Conservation (phyloP, 2,797 vertebrate genomes). For the Pygocentrus nattereri region DNA sequence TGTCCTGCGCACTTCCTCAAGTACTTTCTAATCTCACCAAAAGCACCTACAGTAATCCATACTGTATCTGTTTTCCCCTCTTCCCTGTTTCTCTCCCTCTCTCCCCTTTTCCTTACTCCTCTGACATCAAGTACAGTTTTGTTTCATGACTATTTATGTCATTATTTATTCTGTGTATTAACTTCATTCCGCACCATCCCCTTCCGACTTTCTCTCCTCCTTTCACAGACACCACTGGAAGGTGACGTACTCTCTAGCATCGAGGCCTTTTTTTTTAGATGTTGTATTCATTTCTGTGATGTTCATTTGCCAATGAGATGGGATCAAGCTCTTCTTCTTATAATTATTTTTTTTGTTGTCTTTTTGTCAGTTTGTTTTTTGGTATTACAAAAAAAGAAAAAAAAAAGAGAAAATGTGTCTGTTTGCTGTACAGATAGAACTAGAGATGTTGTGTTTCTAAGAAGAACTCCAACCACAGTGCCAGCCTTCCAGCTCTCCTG, state of each 20-base stretch:
- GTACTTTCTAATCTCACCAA: slow-evolving; percentile 85
- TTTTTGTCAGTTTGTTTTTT: slow-evolving; percentile 69
- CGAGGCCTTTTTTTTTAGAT: slow-evolving; percentile 77
- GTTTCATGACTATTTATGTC: slow-evolving; percentile 24
- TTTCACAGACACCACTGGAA: slow-evolving; percentile 76
- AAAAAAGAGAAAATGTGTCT: slow-evolving; percentile 76
- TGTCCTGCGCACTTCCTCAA: slow-evolving; percentile 86
- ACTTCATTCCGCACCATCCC: slow-evolving; percentile 18
- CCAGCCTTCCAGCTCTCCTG: slow-evolving; percentile 48
- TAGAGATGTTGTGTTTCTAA: slow-evolving; percentile 82
- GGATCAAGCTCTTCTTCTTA: slow-evolving; percentile 82
- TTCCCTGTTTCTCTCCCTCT: slow-evolving; percentile 1
- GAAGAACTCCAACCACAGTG: slow-evolving; percentile 77
- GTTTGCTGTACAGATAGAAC: slow-evolving; percentile 88
- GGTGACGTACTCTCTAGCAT: slow-evolving; percentile 83
- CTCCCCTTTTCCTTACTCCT: slow-evolving; percentile 25
- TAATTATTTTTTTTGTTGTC: slow-evolving; percentile 77
- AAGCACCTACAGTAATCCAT: slow-evolving; percentile 79
- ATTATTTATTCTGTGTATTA: slow-evolving; percentile 24
- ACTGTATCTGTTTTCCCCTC: slow-evolving; percentile 59
- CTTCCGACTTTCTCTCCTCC: slow-evolving; percentile 38
- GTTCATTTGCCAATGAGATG: slow-evolving; percentile 81
- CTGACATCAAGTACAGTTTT: slow-evolving; percentile 26
- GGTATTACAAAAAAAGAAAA: slow-evolving; percentile 76
- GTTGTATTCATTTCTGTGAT: slow-evolving; percentile 76